These are phyloP conservation scores for Sphenodon punctatus DNA, from an alignment of 2,797 vertebrate genomes.

Conservation along the genomic window DNA sequence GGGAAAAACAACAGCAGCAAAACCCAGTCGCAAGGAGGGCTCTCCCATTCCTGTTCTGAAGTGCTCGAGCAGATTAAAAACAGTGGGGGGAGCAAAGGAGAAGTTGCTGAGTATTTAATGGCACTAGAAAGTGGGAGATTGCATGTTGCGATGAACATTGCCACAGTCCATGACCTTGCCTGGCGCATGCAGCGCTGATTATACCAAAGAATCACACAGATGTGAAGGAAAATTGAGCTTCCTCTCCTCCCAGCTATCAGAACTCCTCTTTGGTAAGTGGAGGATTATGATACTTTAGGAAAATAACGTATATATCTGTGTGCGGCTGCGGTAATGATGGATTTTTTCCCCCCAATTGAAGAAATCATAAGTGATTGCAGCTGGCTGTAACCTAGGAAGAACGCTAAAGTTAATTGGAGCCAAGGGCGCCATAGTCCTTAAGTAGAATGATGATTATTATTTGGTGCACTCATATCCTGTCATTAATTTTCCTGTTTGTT, in stretches of 20 bases:
- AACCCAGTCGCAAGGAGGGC: not conserved
- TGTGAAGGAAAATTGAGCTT: constrained; percentile 44
- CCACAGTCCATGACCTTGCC: constrained; percentile 31
- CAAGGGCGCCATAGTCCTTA: constrained; percentile 54
- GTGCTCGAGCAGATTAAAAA: constrained; percentile 58
- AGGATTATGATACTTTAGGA: constrained; percentile 60
- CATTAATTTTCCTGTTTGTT: constrained; percentile 65
- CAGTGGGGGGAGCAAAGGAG: constrained; percentile 47
- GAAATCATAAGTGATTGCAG: constrained; percentile 62
- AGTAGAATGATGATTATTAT: constrained; percentile 49
- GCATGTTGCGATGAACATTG: constrained; percentile 33
- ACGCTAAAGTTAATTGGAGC: constrained; percentile 58
- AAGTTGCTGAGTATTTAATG: constrained; percentile 50
- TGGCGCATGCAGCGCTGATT: constrained; percentile 23
- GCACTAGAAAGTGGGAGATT: constrained; percentile 30
- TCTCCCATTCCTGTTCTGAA: constrained; percentile 17
- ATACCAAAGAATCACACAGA: constrained; percentile 36
- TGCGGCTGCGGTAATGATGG: constrained; percentile 51
- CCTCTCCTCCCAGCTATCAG: constrained; percentile 37
- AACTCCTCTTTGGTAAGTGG: constrained; percentile 57
- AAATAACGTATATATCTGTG: constrained; percentile 34
- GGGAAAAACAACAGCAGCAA: no score
- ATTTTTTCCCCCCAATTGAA: constrained; percentile 40
- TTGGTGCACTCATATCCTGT: constrained; percentile 23
- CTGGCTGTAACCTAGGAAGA: constrained; percentile 53